A percentile compares a stretch with the other conserved stretches of the same genome.
phyloP scores from a whole-genome alignment of 2,888 invertebrate genomes.

The Cataglyphis livida region DNA sequence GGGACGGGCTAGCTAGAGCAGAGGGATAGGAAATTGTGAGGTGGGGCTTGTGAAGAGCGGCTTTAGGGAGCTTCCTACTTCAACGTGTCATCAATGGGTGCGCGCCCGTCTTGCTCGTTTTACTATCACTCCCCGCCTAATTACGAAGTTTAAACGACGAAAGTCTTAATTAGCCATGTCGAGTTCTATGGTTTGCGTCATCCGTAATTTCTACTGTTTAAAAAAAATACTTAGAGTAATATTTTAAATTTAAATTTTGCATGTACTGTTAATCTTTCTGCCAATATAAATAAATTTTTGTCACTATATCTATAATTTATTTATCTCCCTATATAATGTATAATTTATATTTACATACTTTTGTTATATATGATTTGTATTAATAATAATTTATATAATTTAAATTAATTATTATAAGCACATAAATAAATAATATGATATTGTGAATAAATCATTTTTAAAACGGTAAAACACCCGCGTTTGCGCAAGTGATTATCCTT shows the following conservation, averaged over 20 bases:
- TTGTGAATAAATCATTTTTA: conserved; percentile 17
- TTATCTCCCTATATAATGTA: background rate
- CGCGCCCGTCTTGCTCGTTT: conserved; percentile 6
- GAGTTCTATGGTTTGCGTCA: background rate
- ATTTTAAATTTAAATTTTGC: background rate
- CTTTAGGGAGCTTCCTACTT: conserved; percentile 31
- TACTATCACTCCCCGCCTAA: conserved; percentile 21
- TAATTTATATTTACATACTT: background rate
- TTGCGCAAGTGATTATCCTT: conserved; percentile 41
- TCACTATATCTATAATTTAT: background rate
- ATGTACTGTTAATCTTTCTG: background rate
- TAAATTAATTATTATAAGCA: background rate
- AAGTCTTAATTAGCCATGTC: conserved; percentile 27
- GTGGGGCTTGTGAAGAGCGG: conserved; percentile 81
- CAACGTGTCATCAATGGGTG: conserved; percentile 50
- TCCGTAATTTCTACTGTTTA: background rate
- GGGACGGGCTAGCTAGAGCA: conserved; percentile 74
- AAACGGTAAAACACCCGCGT: conserved; percentile 1
- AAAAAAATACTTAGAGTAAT: too few relatives aligned
- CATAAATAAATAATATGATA: background rate
- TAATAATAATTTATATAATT: conserved; percentile 1
- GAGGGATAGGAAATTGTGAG: conserved; percentile 78
- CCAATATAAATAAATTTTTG: background rate
- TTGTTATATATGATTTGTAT: background rate
- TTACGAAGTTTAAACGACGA: conserved; percentile 14